Base-by-base conservation (phyloP, 2,888 invertebrate species). In the Parnassius mnemosyne region DNA sequence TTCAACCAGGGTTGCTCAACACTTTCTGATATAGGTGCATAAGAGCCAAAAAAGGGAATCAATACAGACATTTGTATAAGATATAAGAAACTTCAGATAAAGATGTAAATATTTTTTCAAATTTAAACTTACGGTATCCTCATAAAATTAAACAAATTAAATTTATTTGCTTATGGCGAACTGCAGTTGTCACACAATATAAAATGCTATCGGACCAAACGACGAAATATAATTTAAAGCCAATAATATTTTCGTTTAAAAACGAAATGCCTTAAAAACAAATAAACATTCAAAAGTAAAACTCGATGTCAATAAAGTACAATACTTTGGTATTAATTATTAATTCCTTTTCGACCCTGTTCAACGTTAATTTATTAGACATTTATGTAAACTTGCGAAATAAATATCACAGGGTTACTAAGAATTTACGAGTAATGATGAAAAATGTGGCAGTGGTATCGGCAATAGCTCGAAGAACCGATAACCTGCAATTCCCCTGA, bases 361-460 rank as follows among this genome's bases (percentile, higher is more conserved):
- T 63, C 46, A 47, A 20, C 59, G 46, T 63, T 56, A 63, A 63
- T 63, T 63, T 63, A 63, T 55, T 54, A n/a, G 20, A 54, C 54
- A 20, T 43, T 46, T 61, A 13, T 12, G 34, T 59, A 60, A 51
- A 61, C 41, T 44, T 13, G 34, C 13, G 20, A 61, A 61, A 56
- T 56, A 25, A 61, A 51, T 44, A 46, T 20, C 16, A 12, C 25
- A 46, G 55, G 34, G 60, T 41, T 55, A 55, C 55, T 44, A 55
- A 51, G 13, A 54, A 43, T 20, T 20, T 20, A 20, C 20, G 20
- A 20, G 20, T 2, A 20, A 20, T 20, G 2, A 20, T 20, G 20
- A 20, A 20, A 20, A 20, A 2, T 20, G 20, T 20, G 1, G 20
- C 20, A 20, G 20, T 20, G 20, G 20, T 20, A 20, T 2, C 20